phyloP scores from a whole-genome alignment of 2,113 vertebrate genomes.

The Larimichthys crocea region DNA sequence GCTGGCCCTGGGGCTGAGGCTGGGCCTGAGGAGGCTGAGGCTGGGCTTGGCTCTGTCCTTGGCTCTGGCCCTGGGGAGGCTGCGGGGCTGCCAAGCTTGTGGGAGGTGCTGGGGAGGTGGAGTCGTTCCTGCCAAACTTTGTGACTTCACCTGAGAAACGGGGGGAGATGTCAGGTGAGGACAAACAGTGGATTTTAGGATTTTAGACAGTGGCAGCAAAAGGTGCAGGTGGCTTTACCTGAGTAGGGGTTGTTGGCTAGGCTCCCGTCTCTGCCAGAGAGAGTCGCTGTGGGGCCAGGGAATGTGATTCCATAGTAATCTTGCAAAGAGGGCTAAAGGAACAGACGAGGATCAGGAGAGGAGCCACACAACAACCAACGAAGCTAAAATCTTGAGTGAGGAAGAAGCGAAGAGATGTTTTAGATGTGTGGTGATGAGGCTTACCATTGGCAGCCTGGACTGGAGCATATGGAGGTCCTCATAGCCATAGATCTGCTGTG shows the following conservation, averaged over 20 bases:
- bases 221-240: slow-evolving; percentile 83
- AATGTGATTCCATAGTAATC: slow-evolving; percentile 99
- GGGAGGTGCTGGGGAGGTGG: slow-evolving; percentile 94
- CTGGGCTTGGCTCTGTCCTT: slow-evolving; percentile 92
- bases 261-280: slow-evolving; percentile 93
- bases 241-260: slow-evolving; percentile 96
- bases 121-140: slow-evolving; percentile 95
- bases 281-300: slow-evolving; percentile 90
- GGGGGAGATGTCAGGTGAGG: not conserved
- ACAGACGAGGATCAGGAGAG: slow-evolving; percentile 65
- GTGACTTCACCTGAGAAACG: slow-evolving; percentile 89
- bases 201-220: not conserved
- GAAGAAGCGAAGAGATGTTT: not conserved
- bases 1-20: slow-evolving; percentile 94
- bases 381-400: not conserved
- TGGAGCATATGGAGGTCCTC: slow-evolving; percentile 98
- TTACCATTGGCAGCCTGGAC: slow-evolving; percentile 95
- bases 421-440: slow-evolving; percentile 45
- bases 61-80: slow-evolving; percentile 92
- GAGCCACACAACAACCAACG: slow-evolving; percentile 52
- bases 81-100: slow-evolving; percentile 88
- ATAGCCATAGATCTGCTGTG: slow-evolving; percentile 95
- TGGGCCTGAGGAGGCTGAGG: slow-evolving; percentile 94
- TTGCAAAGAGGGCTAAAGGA: slow-evolving; percentile 78
- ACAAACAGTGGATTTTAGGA: not conserved